Evolutionary conservation across 2,888 invertebrate species (phyloP).

Genomic region (Microctonus brassicae): DNA sequence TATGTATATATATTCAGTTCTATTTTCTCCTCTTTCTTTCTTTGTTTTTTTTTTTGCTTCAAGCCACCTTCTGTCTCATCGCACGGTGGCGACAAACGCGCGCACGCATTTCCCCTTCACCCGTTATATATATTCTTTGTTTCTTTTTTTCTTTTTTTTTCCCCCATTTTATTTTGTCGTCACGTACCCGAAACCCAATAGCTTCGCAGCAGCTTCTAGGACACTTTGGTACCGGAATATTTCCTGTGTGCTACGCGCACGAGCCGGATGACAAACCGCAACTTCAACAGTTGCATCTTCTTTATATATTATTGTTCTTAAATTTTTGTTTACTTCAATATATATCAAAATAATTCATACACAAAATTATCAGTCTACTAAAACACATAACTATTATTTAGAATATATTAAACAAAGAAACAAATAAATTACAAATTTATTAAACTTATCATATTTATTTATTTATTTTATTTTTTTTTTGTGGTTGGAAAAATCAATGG

Average conservation of each 20-base stretch:
- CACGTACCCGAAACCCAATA: conserved; percentile 66
- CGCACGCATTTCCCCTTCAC: conserved; percentile 36
- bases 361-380: no score
- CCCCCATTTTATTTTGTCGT: conserved; percentile 39
- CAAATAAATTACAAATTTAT: no score
- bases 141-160: conserved; percentile 39
- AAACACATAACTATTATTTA: no score
- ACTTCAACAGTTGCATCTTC: conserved; percentile 57
- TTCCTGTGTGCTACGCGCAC: conserved; percentile 60
- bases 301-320: background rate
- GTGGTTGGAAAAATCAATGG: background rate
- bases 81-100: background rate
- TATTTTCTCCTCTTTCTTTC: conserved; percentile 28
- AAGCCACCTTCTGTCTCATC: conserved; percentile 31
- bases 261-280: conserved; percentile 67
- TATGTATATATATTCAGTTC: background rate
- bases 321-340: no score
- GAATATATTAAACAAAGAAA: no score
- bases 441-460: no score
- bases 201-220: conserved; percentile 61
- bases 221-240: conserved; percentile 64
- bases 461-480: no score
- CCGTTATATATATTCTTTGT: conserved; percentile 8
- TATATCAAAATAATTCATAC: no score
- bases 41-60: conserved; percentile 33